Percentiles rank a stretch among this genome's conserved stretches.
These are phyloP conservation scores for Eupsittula cactorum DNA, from an alignment of 2,113 vertebrate species.

Conservation along the genomic window DNA sequence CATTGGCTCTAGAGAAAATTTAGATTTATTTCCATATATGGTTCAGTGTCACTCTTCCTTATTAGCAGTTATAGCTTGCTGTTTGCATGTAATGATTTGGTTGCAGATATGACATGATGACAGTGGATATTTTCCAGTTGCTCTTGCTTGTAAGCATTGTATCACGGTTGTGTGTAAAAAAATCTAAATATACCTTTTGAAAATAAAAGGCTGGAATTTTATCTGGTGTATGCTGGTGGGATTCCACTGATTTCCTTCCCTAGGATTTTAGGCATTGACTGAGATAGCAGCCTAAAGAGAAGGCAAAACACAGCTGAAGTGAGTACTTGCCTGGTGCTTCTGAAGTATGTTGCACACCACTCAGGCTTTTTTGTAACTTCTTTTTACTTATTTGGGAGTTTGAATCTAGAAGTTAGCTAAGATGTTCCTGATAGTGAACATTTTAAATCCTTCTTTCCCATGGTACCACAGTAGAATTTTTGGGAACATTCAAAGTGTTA, in stretches of 20 bases:
- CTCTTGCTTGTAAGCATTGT: neutral
- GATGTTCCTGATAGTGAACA: neutral
- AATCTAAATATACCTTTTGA: conserved; percentile 14
- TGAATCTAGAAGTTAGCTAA: neutral
- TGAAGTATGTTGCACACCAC: neutral
- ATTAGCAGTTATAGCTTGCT: conserved; percentile 34
- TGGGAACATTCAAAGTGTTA: neutral
- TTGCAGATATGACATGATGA: conserved; percentile 3
- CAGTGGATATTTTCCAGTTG: conserved; percentile 33
- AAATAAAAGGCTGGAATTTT: neutral
- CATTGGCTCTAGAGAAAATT: conserved; percentile 12
- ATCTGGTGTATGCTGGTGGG: neutral
- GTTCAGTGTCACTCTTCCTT: conserved; percentile 18
- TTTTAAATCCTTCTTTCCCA: neutral
- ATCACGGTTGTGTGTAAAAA: neutral
- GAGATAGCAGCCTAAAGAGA: neutral
- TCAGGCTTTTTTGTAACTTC: neutral
- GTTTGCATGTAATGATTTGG: conserved; percentile 52
- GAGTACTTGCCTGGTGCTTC: neutral
- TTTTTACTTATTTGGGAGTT: neutral
- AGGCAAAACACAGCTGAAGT: neutral
- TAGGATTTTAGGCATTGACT: neutral
- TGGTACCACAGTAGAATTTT: neutral
- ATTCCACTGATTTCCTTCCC: neutral
- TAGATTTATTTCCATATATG: conserved; percentile 31